Percentiles rank a stretch among this genome's conserved stretches.
Evolutionary conservation across 2,113 vertebrate genomes (phyloP).

Genomic region (Mola mola): DNA sequence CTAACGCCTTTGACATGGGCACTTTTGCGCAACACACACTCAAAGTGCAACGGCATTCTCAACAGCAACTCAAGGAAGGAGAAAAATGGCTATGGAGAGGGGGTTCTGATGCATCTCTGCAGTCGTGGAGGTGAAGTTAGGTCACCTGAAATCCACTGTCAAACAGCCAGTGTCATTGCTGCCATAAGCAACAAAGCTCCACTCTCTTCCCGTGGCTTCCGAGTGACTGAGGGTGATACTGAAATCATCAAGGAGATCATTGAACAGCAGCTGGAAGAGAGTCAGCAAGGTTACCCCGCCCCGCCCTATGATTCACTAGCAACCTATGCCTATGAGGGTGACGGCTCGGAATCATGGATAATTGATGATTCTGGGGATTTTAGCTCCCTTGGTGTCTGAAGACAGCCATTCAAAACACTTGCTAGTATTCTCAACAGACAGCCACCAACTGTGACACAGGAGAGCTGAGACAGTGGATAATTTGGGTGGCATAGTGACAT

Average conservation of each 20-base stretch:
- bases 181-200: not conserved
- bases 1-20: conserved; percentile 92
- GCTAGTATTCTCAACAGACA: conserved; percentile 83
- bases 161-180: conserved; percentile 19
- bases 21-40: conserved; percentile 85
- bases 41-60: conserved; percentile 50
- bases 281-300: conserved; percentile 78
- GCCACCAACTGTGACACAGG: conserved; percentile 11
- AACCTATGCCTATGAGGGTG: conserved; percentile 91
- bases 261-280: conserved; percentile 87
- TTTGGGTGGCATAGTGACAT: not conserved
- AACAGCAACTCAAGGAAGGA: conserved; percentile 29
- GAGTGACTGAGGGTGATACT: conserved; percentile 61
- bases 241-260: conserved; percentile 88
- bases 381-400: conserved; percentile 89
- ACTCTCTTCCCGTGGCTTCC: not conserved
- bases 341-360: conserved; percentile 84
- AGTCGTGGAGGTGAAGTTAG: conserved; percentile 83
- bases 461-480: conserved; percentile 55
- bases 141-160: conserved; percentile 76
- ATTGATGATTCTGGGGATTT: conserved; percentile 86
- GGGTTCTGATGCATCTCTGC: conserved; percentile 67
- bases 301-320: conserved; percentile 91
- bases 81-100: conserved; percentile 50
- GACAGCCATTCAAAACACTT: conserved; percentile 88